Conservation (phyloP, 2,113 vertebrate species). For the Muntiacus reevesi region DNA sequence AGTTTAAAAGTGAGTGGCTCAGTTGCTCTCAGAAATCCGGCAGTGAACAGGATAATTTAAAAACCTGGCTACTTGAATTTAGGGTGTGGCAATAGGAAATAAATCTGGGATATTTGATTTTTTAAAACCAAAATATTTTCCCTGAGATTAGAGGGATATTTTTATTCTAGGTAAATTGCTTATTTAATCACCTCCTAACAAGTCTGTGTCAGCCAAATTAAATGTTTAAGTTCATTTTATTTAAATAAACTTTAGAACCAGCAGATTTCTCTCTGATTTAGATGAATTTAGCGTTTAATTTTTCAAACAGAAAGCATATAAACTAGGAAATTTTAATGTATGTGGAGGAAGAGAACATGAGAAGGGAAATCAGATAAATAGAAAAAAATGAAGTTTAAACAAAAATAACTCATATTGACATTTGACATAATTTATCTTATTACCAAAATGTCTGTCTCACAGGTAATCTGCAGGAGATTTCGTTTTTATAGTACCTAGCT, state of each 20-base stretch:
- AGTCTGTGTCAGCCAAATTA: not conserved
- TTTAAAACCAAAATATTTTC: slow-evolving; percentile 48
- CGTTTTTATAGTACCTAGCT: not conserved
- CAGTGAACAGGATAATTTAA: not conserved
- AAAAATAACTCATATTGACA: not conserved
- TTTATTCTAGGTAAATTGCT: slow-evolving; percentile 46
- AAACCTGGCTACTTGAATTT: slow-evolving; percentile 4
- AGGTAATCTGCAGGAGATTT: not conserved
- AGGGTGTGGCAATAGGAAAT: not conserved
- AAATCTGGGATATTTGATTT: slow-evolving; percentile 26
- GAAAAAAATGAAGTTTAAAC: slow-evolving; percentile 9
- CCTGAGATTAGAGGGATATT: not conserved
- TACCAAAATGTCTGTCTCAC: not conserved
- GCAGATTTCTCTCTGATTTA: slow-evolving; percentile 6
- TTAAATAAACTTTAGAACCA: slow-evolving; percentile 31
- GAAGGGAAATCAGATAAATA: not conserved
- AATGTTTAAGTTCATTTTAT: slow-evolving; percentile 45
- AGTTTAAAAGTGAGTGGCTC: not conserved
- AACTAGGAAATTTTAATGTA: not conserved
- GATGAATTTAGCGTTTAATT: slow-evolving; percentile 6
- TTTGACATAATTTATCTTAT: not conserved
- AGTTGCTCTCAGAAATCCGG: not conserved
- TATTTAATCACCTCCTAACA: not conserved
- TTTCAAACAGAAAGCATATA: slow-evolving; percentile 1
- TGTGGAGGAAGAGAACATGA: not conserved